Base-by-base conservation (phyloP, 2,888 invertebrate species). In the Chouioia cunea region DNA sequence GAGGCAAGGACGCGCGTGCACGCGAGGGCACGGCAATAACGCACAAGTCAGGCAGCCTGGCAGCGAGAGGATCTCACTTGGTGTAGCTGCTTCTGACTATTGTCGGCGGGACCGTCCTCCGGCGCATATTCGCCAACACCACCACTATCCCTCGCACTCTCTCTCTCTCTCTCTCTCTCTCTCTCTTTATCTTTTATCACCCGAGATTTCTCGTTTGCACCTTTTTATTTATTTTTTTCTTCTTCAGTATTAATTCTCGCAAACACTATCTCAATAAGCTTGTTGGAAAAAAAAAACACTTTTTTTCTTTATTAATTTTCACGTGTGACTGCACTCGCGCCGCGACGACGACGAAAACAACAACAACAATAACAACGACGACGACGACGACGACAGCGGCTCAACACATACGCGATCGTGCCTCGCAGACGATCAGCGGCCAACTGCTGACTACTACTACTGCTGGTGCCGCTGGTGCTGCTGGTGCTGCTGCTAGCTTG, bases 361-460 rank as follows among this genome's bases (percentile, higher is more conserved):
- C 18, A 46, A 54, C 57, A 53, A 58, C 58, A 59, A 52, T 62
- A 6, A 27, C 27, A 6, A 27, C 27, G 27, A 27, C 27, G 27
- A 27, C 27, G 27, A 36, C 36, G 36, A 36, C 2, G 36, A 36
- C 36, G 36, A 36, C 36, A 52, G 57, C 58, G 65, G 48, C 65
- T 47, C 72, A 53, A 22, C 68, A 50, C 47, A 22, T 44, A 18
- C 50, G 62, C 58, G 73, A 71, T 73, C 77, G 74, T 73, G 66
- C 71, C 71, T 62, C 73, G 73, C 66, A 70, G 77, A 78, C 77
- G 81, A 74, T 77, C 78, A 77, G 75, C 77, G 78, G 75, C 73
- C 67, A 70, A 80, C 81, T 79, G 77, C 73, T 59, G 47, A 73
- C 54, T 71, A 75, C 75, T 78, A n/a, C n/a, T n/a, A n/a, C n/a